These are phyloP conservation scores for Hyaena hyaena DNA, from an alignment of 2,113 vertebrate species.

Conservation along the genomic window DNA sequence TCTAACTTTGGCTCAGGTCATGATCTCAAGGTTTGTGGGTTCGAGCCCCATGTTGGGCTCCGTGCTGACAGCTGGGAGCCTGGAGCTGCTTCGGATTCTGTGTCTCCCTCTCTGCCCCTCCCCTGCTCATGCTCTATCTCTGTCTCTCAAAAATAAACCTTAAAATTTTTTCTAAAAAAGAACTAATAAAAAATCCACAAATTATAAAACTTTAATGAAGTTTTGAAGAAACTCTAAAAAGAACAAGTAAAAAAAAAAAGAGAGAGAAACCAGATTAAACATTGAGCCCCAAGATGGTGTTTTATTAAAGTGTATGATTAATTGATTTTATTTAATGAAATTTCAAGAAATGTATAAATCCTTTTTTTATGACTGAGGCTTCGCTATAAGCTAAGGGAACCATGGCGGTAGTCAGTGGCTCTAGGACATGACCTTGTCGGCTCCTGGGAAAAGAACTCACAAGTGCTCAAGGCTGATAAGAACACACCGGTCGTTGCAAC, in stretches of 20 bases:
- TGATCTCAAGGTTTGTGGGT: no score
- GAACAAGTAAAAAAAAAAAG: neutral
- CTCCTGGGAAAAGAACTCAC: neutral
- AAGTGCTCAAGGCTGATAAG: accelerated
- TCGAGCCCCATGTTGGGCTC: no score
- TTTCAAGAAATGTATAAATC: neutral
- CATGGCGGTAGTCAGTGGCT: no score
- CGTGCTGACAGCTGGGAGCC: no score
- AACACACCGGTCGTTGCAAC: neutral
- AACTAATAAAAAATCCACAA: neutral
- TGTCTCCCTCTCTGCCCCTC: no score
- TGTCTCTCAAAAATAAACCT: no score
- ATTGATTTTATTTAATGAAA: neutral
- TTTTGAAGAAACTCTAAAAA: neutral
- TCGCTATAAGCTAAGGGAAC: no score
- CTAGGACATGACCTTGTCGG: neutral
- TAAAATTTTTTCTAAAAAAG: neutral
- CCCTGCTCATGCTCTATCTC: no score
- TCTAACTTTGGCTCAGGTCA: no score
- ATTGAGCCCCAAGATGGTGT: neutral
- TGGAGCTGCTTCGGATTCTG: no score
- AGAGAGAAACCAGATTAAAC: neutral
- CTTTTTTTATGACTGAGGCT: neutral
- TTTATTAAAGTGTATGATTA: neutral
- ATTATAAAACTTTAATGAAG: neutral